Evolutionary conservation across 1,140 invertebrate species (phyloP), one percentile per base, ranked within the genome.

Genomic region (Trichonephila clavipes): DNA sequence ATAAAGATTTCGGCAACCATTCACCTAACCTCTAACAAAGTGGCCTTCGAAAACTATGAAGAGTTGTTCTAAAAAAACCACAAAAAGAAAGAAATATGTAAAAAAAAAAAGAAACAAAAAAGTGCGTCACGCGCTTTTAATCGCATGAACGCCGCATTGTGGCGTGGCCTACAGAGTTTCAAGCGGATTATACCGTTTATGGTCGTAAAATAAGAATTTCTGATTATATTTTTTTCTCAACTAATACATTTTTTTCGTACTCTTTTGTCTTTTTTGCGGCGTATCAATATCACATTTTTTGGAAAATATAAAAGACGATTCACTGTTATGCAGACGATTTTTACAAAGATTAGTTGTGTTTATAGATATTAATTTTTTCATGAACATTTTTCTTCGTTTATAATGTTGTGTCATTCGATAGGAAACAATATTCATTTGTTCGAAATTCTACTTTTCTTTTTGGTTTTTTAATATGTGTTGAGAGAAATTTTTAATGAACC

Each of bases 281-380:
- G 64, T 89, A 89, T 89, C 88, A 89, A 69, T 89, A 64, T 87
- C 88, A 61, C 88, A 89, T 89, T 89, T 69, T 89, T 87, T n/a
- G n/a, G 40, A 8, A n/a, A n/a, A 64, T 7, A 89, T 89, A 89
- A 89, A 89, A 89, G 88, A n/a, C 44, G 64, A 89, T 89, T 89
- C 64, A 72, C 7, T n/a, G 62, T 5, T 6, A 40, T 10, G 24
- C 16, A n/a, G 24, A 51, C 2, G 21, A 4, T 40, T 89, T 51
- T 44, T 7, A 89, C 88, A 89, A 89, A 51, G 88, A 89, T 89
- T 58, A 28, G 40, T 58, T 89, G 88, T 89, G 66, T 28, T 88
- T 66, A 62, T 64, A 59, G 16, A 88, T 61, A 88, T 88, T 64
- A 88, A 64, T 28, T 64, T 62, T 62, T 40, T 62, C 0, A 3